These are phyloP conservation scores for Ophioninae sp. DNA, from an alignment of 2,888 invertebrate genomes.

Conservation along the genomic window DNA sequence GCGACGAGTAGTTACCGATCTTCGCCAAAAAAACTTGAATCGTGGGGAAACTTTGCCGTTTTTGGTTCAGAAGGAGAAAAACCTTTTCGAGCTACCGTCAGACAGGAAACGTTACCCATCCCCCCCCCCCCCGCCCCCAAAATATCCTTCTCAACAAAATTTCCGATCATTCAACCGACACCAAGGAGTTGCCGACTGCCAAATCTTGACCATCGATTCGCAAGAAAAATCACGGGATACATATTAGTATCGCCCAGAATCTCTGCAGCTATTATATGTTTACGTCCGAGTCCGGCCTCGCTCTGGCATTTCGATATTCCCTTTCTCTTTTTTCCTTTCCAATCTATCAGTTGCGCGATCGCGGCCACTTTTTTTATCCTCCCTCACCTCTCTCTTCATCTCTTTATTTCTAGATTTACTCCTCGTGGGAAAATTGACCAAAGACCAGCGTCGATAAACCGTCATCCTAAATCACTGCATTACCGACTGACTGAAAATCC, in stretches of 20 bases:
- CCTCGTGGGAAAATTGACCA: neutral
- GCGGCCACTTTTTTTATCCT: neutral
- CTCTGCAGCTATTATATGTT: neutral
- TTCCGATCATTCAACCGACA: neutral
- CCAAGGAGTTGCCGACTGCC: neutral
- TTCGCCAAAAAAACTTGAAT: no score
- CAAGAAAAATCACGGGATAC: neutral
- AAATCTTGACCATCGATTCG: neutral
- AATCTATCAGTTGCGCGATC: neutral
- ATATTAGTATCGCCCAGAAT: neutral
- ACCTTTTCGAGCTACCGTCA: no score
- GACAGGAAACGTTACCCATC: no score
- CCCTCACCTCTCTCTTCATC: neutral
- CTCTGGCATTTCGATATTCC: slow-evolving; percentile 8
- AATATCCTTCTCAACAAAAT: no score
- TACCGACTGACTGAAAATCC: neutral
- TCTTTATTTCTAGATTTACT: neutral
- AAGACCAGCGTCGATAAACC: neutral
- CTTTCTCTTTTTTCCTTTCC: slow-evolving; percentile 1
- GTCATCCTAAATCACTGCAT: neutral
- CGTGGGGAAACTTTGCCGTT: no score
- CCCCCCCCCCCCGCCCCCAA: no score
- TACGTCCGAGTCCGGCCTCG: slow-evolving; percentile 4
- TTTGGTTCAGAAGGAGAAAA: no score
- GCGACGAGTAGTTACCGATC: no score